These are phyloP conservation scores for Teinopalpus imperialis DNA, from an alignment of 2,888 invertebrate species.

Conservation along the genomic window DNA sequence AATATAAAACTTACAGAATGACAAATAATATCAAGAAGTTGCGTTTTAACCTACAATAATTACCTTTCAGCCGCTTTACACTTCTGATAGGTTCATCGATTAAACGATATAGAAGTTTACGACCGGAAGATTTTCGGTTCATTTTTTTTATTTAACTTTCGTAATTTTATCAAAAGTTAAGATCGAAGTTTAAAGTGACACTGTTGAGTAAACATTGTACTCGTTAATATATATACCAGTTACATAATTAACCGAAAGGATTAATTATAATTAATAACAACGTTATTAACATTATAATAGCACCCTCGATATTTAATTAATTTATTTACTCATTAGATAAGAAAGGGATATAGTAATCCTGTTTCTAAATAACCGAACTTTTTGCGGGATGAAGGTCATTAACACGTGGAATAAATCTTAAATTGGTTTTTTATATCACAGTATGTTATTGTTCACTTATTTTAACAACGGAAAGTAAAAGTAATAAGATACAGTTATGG, in stretches of 20 bases:
- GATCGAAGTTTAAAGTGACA: background rate
- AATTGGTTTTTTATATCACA: no score
- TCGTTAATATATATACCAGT: no score
- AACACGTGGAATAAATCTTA: no score
- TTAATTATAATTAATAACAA: background rate
- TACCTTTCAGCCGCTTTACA: slow-evolving; percentile 16
- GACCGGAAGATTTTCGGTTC: slow-evolving; percentile 15
- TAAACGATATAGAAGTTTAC: slow-evolving; percentile 21
- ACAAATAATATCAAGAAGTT: no score
- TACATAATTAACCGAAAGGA: background rate
- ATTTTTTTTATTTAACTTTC: slow-evolving; percentile 3
- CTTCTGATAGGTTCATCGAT: slow-evolving; percentile 20
- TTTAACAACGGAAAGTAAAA: no score
- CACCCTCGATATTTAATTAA: background rate
- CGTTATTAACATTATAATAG: no score
- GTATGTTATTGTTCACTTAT: no score
- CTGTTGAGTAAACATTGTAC: slow-evolving; percentile 2
- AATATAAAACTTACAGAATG: no score
- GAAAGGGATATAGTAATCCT: no score
- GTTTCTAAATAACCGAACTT: no score
- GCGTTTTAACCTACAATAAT: background rate
- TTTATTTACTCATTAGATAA: background rate
- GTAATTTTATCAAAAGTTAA: background rate
- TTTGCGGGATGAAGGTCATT: no score
- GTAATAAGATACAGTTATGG: no score